Conservation (phyloP, 2,888 invertebrate species). For the Serripes groenlandicus region DNA sequence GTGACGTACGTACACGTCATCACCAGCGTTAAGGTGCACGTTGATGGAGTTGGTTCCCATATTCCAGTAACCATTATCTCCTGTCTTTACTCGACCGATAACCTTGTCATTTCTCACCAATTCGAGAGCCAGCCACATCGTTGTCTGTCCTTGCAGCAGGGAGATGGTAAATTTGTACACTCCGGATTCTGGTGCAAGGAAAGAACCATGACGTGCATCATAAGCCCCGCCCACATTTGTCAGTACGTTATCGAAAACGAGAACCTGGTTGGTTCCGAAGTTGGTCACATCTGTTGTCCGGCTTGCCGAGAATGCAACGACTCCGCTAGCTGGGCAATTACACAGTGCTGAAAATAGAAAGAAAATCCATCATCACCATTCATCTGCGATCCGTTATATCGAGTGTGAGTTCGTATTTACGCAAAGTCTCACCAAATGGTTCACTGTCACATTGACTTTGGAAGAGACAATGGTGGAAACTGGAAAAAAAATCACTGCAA, state of each 20-base stretch:
- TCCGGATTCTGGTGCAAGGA: slow-evolving; percentile 83
- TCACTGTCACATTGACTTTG: too few relatives aligned
- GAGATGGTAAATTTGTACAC: slow-evolving; percentile 80
- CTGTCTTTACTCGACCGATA: slow-evolving; percentile 62
- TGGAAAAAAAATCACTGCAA: too few relatives aligned
- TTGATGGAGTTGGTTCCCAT: slow-evolving; percentile 64
- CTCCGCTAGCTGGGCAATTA: slow-evolving; percentile 58
- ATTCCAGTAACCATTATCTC: slow-evolving; percentile 65
- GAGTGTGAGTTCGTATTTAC: too few relatives aligned
- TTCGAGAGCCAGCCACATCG: slow-evolving; percentile 63
- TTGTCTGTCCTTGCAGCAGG: slow-evolving; percentile 49
- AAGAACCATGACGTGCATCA: slow-evolving; percentile 79
- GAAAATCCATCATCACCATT: too few relatives aligned
- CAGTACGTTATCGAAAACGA: slow-evolving; percentile 81
- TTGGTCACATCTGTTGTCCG: slow-evolving; percentile 80
- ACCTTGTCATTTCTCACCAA: slow-evolving; percentile 45
- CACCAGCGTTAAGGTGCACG: slow-evolving; percentile 45
- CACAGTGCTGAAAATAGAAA: slow-evolving; percentile 48
- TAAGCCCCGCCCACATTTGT: slow-evolving; percentile 84
- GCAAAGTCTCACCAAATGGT: too few relatives aligned
- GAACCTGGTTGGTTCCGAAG: slow-evolving; percentile 78
- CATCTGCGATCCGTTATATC: too few relatives aligned
- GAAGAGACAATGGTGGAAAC: too few relatives aligned
- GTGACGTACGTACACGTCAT: slow-evolving; percentile 67
- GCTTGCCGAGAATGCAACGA: slow-evolving; percentile 83